phyloP scores from a whole-genome alignment of 2,797 vertebrate species.

The Pagetopsis macropterus region DNA sequence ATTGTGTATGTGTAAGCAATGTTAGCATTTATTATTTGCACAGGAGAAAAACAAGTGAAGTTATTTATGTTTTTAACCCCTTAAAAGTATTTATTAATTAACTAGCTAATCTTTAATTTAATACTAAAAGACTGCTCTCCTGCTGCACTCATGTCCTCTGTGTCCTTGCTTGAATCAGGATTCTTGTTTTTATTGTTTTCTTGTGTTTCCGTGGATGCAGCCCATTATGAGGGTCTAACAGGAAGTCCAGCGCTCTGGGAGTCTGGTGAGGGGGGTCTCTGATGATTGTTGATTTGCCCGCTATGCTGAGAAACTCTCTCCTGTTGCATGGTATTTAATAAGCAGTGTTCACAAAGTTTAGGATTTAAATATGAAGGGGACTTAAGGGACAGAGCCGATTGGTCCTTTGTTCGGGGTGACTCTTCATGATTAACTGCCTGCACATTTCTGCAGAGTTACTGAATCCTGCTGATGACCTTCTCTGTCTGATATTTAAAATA shows the following conservation, averaged over 20 bases:
- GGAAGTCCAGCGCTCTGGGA: slow-evolving; percentile 62
- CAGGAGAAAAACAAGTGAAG: too few relatives aligned
- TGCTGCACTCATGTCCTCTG: slow-evolving; percentile 31
- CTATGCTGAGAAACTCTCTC: slow-evolving; percentile 38
- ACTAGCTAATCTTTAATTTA: too few relatives aligned
- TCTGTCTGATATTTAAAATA: slow-evolving; percentile 64
- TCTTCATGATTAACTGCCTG: slow-evolving; percentile 42
- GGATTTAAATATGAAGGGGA: too few relatives aligned
- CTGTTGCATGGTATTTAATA: slow-evolving; percentile 46
- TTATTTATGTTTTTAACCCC: too few relatives aligned
- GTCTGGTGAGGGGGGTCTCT: slow-evolving; percentile 56
- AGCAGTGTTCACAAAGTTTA: slow-evolving; percentile 27
- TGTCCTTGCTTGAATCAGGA: slow-evolving; percentile 34
- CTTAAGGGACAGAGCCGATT: slow-evolving; percentile 19
- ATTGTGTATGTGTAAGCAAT: too few relatives aligned
- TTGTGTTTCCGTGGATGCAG: slow-evolving; percentile 28
- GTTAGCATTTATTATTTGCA: too few relatives aligned
- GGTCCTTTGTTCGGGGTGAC: slow-evolving; percentile 25
- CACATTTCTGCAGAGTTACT: slow-evolving; percentile 26
- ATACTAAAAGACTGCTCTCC: too few relatives aligned
- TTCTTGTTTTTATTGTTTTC: slow-evolving; percentile 11
- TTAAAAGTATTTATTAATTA: too few relatives aligned
- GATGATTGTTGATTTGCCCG: slow-evolving; percentile 61
- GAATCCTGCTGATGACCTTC: slow-evolving; percentile 48
- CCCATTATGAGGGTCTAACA: slow-evolving; percentile 59